Percentiles rank a stretch among this genome's conserved stretches.
Conservation (phyloP, 2,113 vertebrate species). For the Psilopsiagon aurifrons region DNA sequence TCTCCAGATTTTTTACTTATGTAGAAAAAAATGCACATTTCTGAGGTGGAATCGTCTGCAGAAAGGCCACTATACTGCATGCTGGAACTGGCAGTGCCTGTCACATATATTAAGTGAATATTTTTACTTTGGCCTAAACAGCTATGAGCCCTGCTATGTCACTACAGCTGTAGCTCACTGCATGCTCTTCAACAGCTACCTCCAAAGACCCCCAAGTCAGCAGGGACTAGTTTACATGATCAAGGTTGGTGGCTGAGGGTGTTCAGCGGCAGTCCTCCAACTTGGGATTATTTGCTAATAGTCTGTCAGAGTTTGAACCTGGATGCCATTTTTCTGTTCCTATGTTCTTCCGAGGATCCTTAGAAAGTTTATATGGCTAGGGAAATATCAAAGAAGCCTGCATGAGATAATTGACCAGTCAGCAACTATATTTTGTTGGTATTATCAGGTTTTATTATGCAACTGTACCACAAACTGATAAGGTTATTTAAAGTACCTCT, state of each 20-base stretch:
- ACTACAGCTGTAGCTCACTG: not conserved
- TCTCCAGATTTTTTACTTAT: not conserved
- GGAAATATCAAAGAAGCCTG: not conserved
- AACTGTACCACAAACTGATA: not conserved
- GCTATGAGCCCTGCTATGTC: not conserved
- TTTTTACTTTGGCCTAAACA: not conserved
- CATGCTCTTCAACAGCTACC: rapidly evolving
- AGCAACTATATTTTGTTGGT: not conserved
- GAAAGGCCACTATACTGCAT: not conserved
- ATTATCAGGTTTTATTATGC: not conserved
- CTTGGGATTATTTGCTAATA: not conserved
- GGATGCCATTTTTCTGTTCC: not conserved
- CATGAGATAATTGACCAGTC: not conserved
- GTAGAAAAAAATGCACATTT: not conserved
- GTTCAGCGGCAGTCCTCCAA: not conserved
- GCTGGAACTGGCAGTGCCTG: not conserved
- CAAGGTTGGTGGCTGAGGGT: not conserved
- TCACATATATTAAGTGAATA: not conserved
- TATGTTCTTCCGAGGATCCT: not conserved
- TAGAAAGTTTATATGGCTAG: not conserved
- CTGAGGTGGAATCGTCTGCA: not conserved
- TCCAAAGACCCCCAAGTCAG: rapidly evolving
- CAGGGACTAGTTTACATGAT: not conserved
- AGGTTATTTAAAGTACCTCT: not conserved
- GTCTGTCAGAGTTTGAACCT: not conserved